phyloP scores from a whole-genome alignment of 30 jellyfish, hydroid and myxozoan genomes.

The Hydractinia symbiolongicarpus region DNA sequence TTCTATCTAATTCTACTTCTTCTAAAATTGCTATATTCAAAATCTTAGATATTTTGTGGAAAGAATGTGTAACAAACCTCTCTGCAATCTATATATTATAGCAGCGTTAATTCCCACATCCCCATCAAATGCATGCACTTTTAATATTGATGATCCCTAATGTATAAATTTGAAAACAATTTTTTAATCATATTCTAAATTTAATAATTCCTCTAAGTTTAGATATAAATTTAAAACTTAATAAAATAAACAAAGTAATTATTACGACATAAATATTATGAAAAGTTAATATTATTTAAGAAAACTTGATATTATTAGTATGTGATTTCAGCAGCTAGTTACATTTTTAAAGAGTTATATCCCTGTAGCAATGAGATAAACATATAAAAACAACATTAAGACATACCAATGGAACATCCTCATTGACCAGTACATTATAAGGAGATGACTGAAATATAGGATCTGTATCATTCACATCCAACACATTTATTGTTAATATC shows the following conservation, averaged over 20 bases:
- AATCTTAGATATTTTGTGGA: too few species aligned
- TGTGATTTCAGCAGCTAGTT: too few species aligned
- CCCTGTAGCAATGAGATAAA: too few species aligned
- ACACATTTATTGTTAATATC: neutral
- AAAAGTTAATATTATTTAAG: too few species aligned
- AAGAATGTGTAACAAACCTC: neutral
- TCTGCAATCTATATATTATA: neutral
- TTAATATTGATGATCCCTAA: neutral
- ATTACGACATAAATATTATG: too few species aligned
- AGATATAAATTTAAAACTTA: too few species aligned
- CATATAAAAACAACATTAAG: too few species aligned
- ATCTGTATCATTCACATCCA: neutral
- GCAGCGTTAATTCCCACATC: conserved; percentile 7
- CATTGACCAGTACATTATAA: neutral
- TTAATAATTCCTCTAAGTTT: neutral
- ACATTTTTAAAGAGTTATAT: too few species aligned
- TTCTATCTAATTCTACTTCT: too few species aligned
- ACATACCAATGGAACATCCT: conserved; percentile 1
- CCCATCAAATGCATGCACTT: conserved; percentile 14
- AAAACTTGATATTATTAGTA: too few species aligned
- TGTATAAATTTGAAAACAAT: neutral
- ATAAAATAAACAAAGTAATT: too few species aligned
- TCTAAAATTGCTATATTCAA: too few species aligned
- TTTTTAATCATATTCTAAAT: neutral
- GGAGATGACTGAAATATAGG: conserved; percentile 2